Conservation (phyloP, 2,797 vertebrate species). For the Poeciliopsis paucimaculata region DNA sequence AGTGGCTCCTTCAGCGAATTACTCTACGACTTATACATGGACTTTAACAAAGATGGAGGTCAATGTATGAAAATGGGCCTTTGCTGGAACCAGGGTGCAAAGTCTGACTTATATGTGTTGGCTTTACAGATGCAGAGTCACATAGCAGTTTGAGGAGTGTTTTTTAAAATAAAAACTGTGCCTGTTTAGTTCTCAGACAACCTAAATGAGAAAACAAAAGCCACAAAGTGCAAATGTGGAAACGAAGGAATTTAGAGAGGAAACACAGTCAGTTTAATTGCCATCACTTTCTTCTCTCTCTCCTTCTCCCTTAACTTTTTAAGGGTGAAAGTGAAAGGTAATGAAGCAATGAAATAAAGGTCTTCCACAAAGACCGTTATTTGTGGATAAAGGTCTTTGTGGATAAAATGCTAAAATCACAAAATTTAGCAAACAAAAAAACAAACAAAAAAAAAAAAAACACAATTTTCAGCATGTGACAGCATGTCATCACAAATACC, state of each 20-base stretch:
- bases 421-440: constrained; percentile 33
- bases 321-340: background rate
- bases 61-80: constrained; percentile 41
- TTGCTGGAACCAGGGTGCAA: constrained; percentile 34
- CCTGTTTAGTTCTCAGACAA: constrained; percentile 59
- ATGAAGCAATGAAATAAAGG: constrained; percentile 33
- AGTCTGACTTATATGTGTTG: constrained; percentile 62
- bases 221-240: constrained; percentile 64
- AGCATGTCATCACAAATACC: constrained; percentile 30
- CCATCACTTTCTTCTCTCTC: constrained; percentile 43
- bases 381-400: no score
- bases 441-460: no score
- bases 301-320: constrained; percentile 2
- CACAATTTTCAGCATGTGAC: constrained; percentile 34
- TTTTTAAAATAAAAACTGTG: constrained; percentile 38
- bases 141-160: constrained; percentile 38
- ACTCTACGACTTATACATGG: background rate
- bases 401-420: constrained; percentile 13
- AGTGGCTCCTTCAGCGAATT: background rate
- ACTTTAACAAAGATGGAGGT: constrained; percentile 35
- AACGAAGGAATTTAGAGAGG: constrained; percentile 60
- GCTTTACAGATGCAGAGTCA: constrained; percentile 48
- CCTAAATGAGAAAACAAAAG: constrained; percentile 67
- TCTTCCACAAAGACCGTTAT: constrained; percentile 20
- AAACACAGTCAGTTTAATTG: constrained; percentile 58